Base-by-base conservation (phyloP, 2,113 vertebrate genomes). In the Ptychochromis oligacanthus region DNA sequence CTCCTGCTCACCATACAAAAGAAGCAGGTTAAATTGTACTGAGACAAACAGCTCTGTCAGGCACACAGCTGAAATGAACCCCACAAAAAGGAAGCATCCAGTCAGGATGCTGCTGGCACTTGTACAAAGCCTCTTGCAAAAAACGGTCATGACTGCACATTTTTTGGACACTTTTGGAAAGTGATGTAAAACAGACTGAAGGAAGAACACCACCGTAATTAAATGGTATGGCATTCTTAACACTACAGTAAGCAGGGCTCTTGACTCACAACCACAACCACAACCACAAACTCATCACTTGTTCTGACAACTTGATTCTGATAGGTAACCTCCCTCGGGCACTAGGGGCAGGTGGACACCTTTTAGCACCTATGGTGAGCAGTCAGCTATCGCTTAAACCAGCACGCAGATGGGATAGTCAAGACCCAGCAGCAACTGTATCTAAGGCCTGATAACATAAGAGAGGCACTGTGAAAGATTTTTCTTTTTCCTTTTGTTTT, bases 341-440 rank as follows among this genome's bases (percentile, higher is more conserved):
- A 58, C 28, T 31, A 70, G 65, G 54, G 31, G 65, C 77, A 86
- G 84, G 65, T 67, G 79, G 55, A 70, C 54, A 34, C 75, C 58
- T 38, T 22, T n/a, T 3, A 75, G 36, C 64, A 74, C 75, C 75
- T 57, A n/a, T n/a, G 52, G 24, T 57, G 55, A 62, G 82, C 57
- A 49, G 57, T 62, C 58, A 75, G 24, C 22, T 22, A 20, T 18
- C 20, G 20, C 34, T 2, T 26, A 20, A 4, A 22, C 36, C 13
- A 46, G 26, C 58, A 57, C 12, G 2, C 77, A 80, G 52, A 80
- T 64, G 67, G 65, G 40, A 38, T 34, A 54, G 20, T 24, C 31
- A 7, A 31, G 52, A 81, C 38, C 64, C 15, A 24, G 61, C 55
- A 60, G 20, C 34, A 70, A 24, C 75, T 38, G 2, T 2, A 70